These are phyloP conservation scores for Ammospiza caudacuta DNA, from an alignment of 2,113 vertebrate genomes.

Conservation along the genomic window DNA sequence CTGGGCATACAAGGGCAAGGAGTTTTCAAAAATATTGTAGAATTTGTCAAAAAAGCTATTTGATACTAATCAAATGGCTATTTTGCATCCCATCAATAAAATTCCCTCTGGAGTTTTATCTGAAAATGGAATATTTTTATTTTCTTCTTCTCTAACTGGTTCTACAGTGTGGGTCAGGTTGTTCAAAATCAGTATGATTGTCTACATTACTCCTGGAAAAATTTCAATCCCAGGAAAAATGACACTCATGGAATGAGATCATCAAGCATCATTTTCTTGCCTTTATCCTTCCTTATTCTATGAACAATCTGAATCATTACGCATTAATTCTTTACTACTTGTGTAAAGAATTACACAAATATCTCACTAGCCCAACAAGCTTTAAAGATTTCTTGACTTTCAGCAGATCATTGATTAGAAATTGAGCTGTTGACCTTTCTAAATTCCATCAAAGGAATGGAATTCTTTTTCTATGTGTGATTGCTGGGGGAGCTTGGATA, in stretches of 20 bases:
- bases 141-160: neutral
- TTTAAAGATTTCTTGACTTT: neutral
- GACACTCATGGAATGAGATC: neutral
- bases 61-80: neutral
- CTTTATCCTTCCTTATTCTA: neutral
- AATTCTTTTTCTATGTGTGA: neutral
- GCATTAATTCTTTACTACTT: neutral
- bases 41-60: neutral
- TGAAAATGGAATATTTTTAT: neutral
- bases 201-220: neutral
- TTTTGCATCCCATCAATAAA: neutral
- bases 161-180: neutral
- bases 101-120: neutral
- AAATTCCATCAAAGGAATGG: neutral
- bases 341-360: neutral
- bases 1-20: neutral
- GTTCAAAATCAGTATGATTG: neutral
- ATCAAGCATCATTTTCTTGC: neutral
- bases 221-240: neutral
- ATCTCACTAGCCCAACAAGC: neutral
- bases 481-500: neutral
- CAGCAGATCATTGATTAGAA: neutral
- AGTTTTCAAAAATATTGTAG: neutral
- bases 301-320: neutral
- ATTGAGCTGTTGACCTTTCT: neutral